phyloP scores from a whole-genome alignment of 1,140 invertebrate species.

The Zeugodacus cucurbitae region DNA sequence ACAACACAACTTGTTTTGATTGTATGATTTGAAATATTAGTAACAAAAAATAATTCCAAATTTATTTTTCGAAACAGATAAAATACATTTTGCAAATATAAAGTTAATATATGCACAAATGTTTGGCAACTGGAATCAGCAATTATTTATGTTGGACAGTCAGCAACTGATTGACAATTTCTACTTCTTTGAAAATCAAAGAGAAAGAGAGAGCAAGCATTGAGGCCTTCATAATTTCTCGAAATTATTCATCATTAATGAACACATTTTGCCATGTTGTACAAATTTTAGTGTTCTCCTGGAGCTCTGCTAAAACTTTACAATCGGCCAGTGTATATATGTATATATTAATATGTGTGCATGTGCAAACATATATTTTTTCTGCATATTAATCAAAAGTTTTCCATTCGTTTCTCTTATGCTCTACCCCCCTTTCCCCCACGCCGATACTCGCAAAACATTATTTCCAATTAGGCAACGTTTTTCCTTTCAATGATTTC shows the following conservation, averaged over 20 bases:
- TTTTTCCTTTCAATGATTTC: constrained; percentile 22
- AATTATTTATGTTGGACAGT: no score
- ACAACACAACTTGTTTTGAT: no score
- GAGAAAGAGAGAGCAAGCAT: neutral
- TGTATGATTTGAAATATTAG: no score
- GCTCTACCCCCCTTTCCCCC: neutral
- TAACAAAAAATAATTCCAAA: no score
- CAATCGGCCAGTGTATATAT: neutral
- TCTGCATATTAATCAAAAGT: constrained; percentile 25
- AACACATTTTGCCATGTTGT: neutral
- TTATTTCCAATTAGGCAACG: constrained; percentile 29
- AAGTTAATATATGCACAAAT: no score
- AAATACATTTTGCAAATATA: no score
- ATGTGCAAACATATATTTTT: neutral
- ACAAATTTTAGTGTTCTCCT: no score
- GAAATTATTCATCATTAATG: neutral
- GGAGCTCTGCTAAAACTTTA: no score
- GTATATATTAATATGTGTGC: neutral
- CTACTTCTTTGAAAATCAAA: no score
- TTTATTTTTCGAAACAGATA: no score
- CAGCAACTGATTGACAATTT: no score
- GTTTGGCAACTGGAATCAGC: no score
- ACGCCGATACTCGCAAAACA: neutral
- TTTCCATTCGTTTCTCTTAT: neutral
- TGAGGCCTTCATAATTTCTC: neutral